A percentile compares a stretch with the other conserved stretches of the same genome.
Conservation (phyloP, 2,888 invertebrate species). For the Drosophila vallismaia region DNA sequence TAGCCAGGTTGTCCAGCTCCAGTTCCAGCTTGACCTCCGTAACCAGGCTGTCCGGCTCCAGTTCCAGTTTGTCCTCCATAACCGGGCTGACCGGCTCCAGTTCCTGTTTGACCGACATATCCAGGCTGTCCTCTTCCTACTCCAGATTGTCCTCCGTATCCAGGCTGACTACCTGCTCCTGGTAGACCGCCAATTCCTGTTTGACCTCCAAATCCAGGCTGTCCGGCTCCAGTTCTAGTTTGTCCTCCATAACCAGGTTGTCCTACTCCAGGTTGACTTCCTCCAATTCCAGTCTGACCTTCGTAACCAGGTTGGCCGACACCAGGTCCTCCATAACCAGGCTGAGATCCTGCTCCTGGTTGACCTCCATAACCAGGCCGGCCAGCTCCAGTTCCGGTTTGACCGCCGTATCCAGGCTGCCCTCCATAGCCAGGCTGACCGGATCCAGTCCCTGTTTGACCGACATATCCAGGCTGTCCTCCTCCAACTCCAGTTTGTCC, state of each 20-base stretch:
- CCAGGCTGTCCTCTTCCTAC: conserved; percentile 18
- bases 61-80: conserved; percentile 18
- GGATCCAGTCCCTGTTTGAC: not conserved
- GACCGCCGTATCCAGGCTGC: too few species aligned
- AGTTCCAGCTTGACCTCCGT: conserved; percentile 29
- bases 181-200: conserved; percentile 40
- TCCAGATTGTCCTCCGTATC: conserved; percentile 10
- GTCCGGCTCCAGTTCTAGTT: conserved; percentile 17
- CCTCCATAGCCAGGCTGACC: too few species aligned
- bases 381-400: too few species aligned
- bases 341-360: conserved; percentile 10
- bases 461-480: conserved; percentile 8
- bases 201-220: conserved; percentile 17
- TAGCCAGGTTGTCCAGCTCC: conserved; percentile 4
- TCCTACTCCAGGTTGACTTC: not conserved
- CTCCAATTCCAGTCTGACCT: conserved; percentile 15
- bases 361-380: conserved; percentile 14
- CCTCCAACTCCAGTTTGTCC: conserved; percentile 5
- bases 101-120: too few species aligned
- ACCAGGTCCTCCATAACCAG: conserved; percentile 8
- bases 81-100: not conserved
- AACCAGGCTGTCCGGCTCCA: conserved; percentile 3
- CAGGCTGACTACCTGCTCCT: conserved; percentile 14
- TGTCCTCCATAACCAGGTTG: conserved; percentile 11
- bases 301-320: conserved; percentile 3